phyloP scores from a whole-genome alignment of 2,888 invertebrate species.

The Matsumyia berberina region DNA sequence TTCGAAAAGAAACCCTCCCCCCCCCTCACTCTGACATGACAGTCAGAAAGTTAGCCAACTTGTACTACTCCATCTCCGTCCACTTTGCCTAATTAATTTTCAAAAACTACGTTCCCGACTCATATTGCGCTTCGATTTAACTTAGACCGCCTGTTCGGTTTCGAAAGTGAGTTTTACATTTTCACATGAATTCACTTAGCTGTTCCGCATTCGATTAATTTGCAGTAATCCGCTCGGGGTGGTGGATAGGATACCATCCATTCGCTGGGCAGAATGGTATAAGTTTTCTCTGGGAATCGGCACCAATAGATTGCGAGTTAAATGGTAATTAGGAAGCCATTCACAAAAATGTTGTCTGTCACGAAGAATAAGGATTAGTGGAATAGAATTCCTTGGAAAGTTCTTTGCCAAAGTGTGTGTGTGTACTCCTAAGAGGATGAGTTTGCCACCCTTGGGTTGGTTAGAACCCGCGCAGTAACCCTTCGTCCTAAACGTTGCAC shows the following conservation, averaged over 20 bases:
- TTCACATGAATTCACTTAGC: slow-evolving; percentile 20
- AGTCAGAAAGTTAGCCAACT: not conserved
- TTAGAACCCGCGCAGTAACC: not conserved
- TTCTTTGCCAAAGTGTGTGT: not conserved
- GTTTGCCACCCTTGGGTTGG: not conserved
- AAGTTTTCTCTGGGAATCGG: not conserved
- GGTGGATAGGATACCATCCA: not conserved
- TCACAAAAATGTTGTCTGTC: slow-evolving; percentile 4
- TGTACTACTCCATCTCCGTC: not conserved
- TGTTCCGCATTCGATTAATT: slow-evolving; percentile 12
- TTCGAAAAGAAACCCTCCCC: not conserved
- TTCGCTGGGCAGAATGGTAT: not conserved
- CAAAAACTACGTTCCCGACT: not conserved
- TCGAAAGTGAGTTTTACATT: slow-evolving; percentile 4
- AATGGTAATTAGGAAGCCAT: slow-evolving; percentile 46
- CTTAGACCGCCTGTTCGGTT: not conserved
- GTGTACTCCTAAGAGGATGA: slow-evolving; percentile 4
- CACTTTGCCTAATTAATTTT: slow-evolving; percentile 8
- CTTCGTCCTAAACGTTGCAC: not conserved
- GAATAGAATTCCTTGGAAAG: not conserved
- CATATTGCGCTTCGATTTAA: not conserved
- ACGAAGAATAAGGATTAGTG: slow-evolving; percentile 21
- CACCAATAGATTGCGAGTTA: slow-evolving; percentile 27
- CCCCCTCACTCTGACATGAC: no score
- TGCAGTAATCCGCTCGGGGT: not conserved